These are phyloP conservation scores for Phasianus colchicus DNA, from an alignment of 2,113 vertebrate genomes.

Conservation along the genomic window DNA sequence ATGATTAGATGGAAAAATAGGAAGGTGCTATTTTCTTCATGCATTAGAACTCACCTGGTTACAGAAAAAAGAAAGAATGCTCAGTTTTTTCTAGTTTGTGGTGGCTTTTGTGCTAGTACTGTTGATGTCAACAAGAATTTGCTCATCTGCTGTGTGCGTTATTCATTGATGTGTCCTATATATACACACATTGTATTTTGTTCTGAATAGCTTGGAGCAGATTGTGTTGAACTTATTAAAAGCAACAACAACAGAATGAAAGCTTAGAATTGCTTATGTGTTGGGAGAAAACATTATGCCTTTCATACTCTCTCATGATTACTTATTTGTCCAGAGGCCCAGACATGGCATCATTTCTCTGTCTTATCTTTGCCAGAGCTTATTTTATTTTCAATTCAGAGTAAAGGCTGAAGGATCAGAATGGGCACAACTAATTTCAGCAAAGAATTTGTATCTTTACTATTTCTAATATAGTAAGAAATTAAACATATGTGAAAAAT, in stretches of 20 bases:
- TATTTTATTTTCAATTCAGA: not conserved
- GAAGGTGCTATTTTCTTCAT: not conserved
- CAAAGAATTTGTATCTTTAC: not conserved
- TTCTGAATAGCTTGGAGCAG: slow-evolving; percentile 45
- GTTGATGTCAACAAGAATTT: not conserved
- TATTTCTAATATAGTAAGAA: not conserved
- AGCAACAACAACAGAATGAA: slow-evolving; percentile 46
- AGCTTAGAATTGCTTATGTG: not conserved
- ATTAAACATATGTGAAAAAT: not conserved
- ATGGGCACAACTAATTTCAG: not conserved
- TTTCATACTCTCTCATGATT: not conserved
- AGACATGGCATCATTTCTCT: not conserved
- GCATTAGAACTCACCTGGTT: not conserved
- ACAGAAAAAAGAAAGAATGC: not conserved
- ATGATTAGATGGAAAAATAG: not conserved
- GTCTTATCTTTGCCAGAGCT: not conserved
- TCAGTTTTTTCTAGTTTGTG: not conserved
- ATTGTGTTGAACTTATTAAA: slow-evolving; percentile 15
- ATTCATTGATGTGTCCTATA: slow-evolving; percentile 30
- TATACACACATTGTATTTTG: not conserved
- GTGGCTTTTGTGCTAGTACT: not conserved
- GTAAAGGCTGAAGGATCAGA: not conserved
- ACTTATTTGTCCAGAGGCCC: slow-evolving; percentile 23
- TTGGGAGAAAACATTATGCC: not conserved
- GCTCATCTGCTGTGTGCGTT: not conserved